Evolutionary conservation across 2,888 invertebrate genomes (phyloP).

Genomic region (Desoria tigrina): DNA sequence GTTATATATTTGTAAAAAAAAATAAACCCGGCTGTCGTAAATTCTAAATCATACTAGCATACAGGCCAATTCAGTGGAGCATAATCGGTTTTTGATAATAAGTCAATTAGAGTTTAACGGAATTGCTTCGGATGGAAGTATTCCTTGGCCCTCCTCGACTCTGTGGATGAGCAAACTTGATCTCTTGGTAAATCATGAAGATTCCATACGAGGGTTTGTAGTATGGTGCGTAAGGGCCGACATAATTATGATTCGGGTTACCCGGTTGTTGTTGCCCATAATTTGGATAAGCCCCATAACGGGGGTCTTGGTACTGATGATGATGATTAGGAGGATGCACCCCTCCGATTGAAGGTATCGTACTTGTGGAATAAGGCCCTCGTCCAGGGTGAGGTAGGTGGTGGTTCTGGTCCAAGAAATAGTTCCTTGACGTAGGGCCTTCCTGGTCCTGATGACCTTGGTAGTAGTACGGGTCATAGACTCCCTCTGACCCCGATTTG

Average conservation of each 20-base stretch:
- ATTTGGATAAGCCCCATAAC: background rate
- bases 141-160: no score
- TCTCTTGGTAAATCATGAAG: constrained; percentile 47
- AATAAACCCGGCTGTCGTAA: no score
- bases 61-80: no score
- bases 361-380: background rate
- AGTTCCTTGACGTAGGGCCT: background rate
- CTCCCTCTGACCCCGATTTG: background rate
- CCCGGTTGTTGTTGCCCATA: constrained; percentile 8
- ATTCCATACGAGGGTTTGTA: constrained; percentile 48
- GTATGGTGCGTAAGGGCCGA: constrained; percentile 46
- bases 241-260: background rate
- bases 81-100: no score
- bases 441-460: background rate
- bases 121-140: no score
- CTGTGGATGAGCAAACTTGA: constrained; percentile 28
- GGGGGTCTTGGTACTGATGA: background rate
- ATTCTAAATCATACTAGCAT: no score
- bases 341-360: background rate
- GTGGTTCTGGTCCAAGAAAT: background rate
- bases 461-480: constrained; percentile 12
- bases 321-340: background rate
- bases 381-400: background rate
- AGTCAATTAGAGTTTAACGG: no score
- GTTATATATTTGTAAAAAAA: no score